Percentiles rank a stretch among this genome's conserved stretches.
These are phyloP conservation scores for Cosmia trapezina DNA, from an alignment of 2,888 invertebrate genomes.

Conservation along the genomic window DNA sequence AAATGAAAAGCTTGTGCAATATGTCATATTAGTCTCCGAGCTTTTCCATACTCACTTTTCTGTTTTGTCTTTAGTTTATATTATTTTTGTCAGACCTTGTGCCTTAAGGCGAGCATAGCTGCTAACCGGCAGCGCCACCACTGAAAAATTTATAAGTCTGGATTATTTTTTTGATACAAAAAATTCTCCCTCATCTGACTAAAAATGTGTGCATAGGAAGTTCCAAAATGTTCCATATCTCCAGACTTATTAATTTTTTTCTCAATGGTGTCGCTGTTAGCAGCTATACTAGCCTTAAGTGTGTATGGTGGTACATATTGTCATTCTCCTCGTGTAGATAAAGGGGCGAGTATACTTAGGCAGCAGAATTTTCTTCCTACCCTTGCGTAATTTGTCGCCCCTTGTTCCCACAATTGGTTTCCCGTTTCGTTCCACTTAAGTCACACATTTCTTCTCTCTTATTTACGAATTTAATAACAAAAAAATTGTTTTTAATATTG, in stretches of 20 bases:
- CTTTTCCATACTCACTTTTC: background rate
- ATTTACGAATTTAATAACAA: slow-evolving; percentile 57
- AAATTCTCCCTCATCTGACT: too few relatives aligned
- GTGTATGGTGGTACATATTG: slow-evolving; percentile 10
- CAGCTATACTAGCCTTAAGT: background rate
- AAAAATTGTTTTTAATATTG: slow-evolving; percentile 44
- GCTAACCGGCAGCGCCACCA: too few relatives aligned
- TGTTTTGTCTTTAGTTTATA: background rate
- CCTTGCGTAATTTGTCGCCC: slow-evolving; percentile 46
- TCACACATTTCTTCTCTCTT: slow-evolving; percentile 39
- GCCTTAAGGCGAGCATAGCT: too few relatives aligned
- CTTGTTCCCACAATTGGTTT: slow-evolving; percentile 52
- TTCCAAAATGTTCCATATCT: too few relatives aligned
- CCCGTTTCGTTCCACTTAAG: slow-evolving; percentile 44
- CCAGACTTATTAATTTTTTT: too few relatives aligned
- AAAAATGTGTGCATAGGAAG: too few relatives aligned
- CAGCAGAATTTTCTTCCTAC: slow-evolving; percentile 16
- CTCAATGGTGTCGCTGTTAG: too few relatives aligned
- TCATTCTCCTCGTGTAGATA: slow-evolving; percentile 32
- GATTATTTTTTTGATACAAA: too few relatives aligned
- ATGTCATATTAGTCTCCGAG: too few relatives aligned
- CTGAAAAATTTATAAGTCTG: too few relatives aligned
- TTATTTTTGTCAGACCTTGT: background rate
- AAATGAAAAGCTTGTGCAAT: background rate
- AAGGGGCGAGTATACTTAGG: slow-evolving; percentile 3